Percentiles rank a stretch among this genome's conserved stretches.
Evolutionary conservation across 1,140 invertebrate genomes (phyloP).

Genomic region (Stenopsyche tienmushanensis): DNA sequence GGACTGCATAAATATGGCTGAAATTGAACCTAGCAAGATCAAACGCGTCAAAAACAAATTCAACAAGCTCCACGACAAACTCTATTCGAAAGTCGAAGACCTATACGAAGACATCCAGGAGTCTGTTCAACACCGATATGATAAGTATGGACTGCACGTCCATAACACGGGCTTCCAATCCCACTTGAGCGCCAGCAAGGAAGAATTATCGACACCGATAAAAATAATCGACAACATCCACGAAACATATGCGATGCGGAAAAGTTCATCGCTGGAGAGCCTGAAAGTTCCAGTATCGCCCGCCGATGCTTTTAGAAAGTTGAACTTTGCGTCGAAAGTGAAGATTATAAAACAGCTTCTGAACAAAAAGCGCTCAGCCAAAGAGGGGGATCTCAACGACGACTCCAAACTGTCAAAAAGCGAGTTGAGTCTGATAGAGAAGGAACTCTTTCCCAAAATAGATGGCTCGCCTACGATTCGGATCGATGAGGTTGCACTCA

Average conservation of each 20-base stretch:
- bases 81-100: conserved; percentile 52
- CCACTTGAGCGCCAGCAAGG: conserved; percentile 48
- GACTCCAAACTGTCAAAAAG: conserved; percentile 22
- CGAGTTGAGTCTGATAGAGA: conserved; percentile 30
- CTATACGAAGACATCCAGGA: conserved; percentile 52
- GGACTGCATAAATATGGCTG: neutral
- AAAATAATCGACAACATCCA: neutral
- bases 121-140: conserved; percentile 45
- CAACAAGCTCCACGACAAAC: conserved; percentile 50
- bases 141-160: conserved; percentile 38
- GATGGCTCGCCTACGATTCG: neutral
- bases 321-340: conserved; percentile 25
- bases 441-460: conserved; percentile 6
- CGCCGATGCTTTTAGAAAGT: conserved; percentile 4
- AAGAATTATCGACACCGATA: conserved; percentile 22
- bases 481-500: conserved; percentile 43
- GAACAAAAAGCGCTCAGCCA: neutral
- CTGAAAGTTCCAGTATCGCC: neutral
- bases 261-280: conserved; percentile 28
- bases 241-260: conserved; percentile 5
- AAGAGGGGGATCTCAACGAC: conserved; percentile 9
- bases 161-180: conserved; percentile 44
- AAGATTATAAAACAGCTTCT: conserved; percentile 33
- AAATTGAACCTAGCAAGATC: conserved; percentile 30
- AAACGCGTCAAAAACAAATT: conserved; percentile 48